Evolutionary conservation across 2,888 invertebrate genomes (phyloP), one percentile per base, ranked within the genome.

Genomic region (Cosmopolites sordidus): DNA sequence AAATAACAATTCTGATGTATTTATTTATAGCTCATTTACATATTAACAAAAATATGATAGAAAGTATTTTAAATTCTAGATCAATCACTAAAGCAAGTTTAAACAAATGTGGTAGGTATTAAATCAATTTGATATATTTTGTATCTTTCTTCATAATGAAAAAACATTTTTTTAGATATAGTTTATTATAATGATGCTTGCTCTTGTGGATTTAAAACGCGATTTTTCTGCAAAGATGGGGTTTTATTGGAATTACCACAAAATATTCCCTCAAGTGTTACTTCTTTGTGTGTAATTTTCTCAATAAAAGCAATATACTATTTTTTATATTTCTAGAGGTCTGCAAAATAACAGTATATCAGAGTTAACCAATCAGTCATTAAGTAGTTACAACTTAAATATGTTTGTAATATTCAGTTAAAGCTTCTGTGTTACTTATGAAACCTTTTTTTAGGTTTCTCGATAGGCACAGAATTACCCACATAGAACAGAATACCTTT

Each of bases 241-340:
- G 46, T 30, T 15, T 41, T 58, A 5, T 37, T 39, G 18, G 43
- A 47, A 16, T 27, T 56, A 14, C 48, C 50, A 15, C 42, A 48
- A 39, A 27, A 50, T 38, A 51, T 56, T 22, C 50, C 50, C n/a
- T 17, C 22, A 11, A n/a, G 11, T 43, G 42, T 51, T 22, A 46
- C 50, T 1, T 42, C 53, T 42, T 40, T 58, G 58, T 58, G 44
- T 50, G 58, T 52, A n/a, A n/a, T 50, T 44, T 14, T 18, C n/a
- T 17, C 15, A 43, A 29, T 29, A 15, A 51, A 11, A 6, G 27
- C 12, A 40, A 27, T 14, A 12, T 12, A 6, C 6, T 40, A 51
- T 15, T 48, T n/a, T 40, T 22, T 37, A 37, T n/a, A 17, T 16
- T 56, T 47, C 48, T 39, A 58, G 58, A 37, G 33, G 14, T 1